phyloP scores from a whole-genome alignment of 64 coral and sea anemone species.

The Astreopora myriophthalma region DNA sequence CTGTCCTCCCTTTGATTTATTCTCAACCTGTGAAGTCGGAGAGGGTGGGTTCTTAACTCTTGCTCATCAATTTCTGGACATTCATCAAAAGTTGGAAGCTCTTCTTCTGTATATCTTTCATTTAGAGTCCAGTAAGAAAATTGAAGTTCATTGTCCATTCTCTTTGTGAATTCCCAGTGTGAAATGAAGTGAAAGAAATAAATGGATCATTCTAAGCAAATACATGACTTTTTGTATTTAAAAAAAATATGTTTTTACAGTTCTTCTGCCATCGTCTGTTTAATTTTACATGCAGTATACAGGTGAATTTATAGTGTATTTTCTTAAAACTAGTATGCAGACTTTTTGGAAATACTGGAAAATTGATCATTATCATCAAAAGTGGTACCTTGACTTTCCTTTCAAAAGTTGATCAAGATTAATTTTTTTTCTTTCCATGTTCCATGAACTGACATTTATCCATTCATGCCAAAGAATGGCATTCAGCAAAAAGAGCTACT shows the following conservation, averaged over 20 bases:
- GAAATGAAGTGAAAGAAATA: not conserved
- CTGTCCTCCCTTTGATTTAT: slow-evolving; percentile 69
- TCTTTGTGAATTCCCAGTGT: slow-evolving; percentile 71
- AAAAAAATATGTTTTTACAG: too few species aligned
- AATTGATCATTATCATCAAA: too few species aligned
- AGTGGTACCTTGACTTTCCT: not conserved
- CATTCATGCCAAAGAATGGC: too few species aligned
- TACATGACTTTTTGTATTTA: too few species aligned
- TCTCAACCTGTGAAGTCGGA: slow-evolving; percentile 23
- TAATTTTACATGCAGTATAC: too few species aligned
- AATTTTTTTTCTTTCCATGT: not conserved
- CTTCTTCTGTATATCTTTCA: slow-evolving; percentile 49
- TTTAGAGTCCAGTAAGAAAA: slow-evolving; percentile 63
- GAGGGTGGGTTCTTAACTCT: slow-evolving; percentile 18
- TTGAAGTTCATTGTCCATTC: slow-evolving; percentile 54
- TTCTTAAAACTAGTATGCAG: too few species aligned
- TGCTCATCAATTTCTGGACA: slow-evolving; percentile 12
- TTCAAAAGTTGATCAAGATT: not conserved
- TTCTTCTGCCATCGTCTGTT: too few species aligned
- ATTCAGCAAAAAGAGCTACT: too few species aligned
- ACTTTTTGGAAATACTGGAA: too few species aligned
- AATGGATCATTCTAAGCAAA: not conserved
- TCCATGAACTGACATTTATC: too few species aligned
- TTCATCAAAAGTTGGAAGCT: slow-evolving; percentile 46
- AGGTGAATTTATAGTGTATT: too few species aligned